Evolutionary conservation across 1,140 invertebrate species (phyloP).

Genomic region (Mya arenaria): DNA sequence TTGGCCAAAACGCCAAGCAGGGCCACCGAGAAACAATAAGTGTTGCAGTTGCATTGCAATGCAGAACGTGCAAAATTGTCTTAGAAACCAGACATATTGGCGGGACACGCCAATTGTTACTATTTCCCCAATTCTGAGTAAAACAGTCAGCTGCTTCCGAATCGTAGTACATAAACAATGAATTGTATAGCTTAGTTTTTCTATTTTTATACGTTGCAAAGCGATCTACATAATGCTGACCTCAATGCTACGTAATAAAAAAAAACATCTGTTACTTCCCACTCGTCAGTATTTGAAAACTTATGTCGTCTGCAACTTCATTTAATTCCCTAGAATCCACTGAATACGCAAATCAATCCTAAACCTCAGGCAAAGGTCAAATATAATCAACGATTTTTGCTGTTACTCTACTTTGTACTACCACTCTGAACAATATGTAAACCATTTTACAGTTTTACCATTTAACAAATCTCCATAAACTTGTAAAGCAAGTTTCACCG

Average conservation of each 20-base stretch:
- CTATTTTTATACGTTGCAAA: no score
- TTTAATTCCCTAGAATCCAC: slow-evolving; percentile 21
- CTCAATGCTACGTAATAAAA: not conserved
- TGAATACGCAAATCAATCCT: not conserved
- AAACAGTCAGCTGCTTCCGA: no score
- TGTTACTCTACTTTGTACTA: slow-evolving; percentile 32
- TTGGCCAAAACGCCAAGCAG: not conserved
- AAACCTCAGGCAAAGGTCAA: not conserved
- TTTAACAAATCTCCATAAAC: not conserved
- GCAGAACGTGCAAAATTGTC: slow-evolving; percentile 13
- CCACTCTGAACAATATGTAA: not conserved
- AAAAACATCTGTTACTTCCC: not conserved
- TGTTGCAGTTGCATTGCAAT: slow-evolving; percentile 13
- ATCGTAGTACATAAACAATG: no score
- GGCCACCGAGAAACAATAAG: slow-evolving; percentile 44
- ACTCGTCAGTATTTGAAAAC: not conserved
- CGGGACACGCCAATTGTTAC: slow-evolving; percentile 43
- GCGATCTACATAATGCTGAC: not conserved
- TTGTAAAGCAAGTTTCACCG: not conserved
- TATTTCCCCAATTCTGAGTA: not conserved
- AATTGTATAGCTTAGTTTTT: no score
- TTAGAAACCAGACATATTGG: slow-evolving; percentile 18
- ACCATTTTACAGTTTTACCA: not conserved
- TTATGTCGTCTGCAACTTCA: not conserved
- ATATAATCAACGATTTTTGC: slow-evolving; percentile 3